phyloP scores from a whole-genome alignment of 2,797 vertebrate species.

The Poeciliopsis paucimaculata region DNA sequence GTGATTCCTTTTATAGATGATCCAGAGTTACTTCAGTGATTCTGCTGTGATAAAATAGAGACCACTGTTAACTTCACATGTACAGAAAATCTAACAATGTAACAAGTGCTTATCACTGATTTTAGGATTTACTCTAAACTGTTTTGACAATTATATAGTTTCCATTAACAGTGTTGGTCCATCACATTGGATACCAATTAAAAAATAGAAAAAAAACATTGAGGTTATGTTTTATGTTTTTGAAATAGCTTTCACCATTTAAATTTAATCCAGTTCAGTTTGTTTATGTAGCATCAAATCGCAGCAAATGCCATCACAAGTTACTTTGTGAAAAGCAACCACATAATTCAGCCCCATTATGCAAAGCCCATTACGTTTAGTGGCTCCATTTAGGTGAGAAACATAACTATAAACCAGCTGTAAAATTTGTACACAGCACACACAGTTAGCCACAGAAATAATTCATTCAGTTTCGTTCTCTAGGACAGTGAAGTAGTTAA shows the following conservation, averaged over 20 bases:
- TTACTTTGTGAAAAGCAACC: neutral
- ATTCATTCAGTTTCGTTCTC: too few relatives aligned
- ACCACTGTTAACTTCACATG: neutral
- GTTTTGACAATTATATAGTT: neutral
- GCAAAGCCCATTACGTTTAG: neutral
- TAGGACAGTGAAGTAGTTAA: neutral
- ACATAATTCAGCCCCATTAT: neutral
- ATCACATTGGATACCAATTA: neutral
- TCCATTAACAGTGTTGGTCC: neutral
- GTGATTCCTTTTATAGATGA: constrained; percentile 29
- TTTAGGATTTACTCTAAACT: neutral
- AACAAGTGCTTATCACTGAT: neutral
- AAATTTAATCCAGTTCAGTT: neutral
- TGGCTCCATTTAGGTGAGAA: neutral
- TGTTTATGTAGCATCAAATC: neutral
- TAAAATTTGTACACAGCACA: neutral
- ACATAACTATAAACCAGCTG: neutral
- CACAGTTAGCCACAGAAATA: neutral
- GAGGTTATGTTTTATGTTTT: neutral
- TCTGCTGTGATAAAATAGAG: neutral
- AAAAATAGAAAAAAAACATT: neutral
- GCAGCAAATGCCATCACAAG: neutral
- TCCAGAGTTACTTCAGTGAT: constrained; percentile 11
- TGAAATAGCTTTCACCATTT: neutral
- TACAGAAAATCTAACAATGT: neutral